Evolutionary conservation across 2,888 invertebrate species (phyloP), one percentile per base, ranked within the genome.

Genomic region (Amaurobius ferox): DNA sequence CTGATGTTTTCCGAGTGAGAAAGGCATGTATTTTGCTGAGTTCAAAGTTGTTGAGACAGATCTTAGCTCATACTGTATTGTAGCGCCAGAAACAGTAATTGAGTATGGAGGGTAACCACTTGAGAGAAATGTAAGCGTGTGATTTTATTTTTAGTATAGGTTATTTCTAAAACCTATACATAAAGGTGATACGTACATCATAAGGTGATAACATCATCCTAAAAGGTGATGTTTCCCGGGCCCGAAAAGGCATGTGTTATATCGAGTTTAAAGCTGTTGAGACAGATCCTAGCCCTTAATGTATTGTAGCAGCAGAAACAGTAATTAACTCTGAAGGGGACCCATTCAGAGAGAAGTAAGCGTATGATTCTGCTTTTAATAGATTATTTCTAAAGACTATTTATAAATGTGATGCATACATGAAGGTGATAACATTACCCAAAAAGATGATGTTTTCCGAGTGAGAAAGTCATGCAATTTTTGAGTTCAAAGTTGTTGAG

Each of bases 321-420:
- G 96, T 99, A 61, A 99, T 99, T 91, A 99, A 99, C 91, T 99
- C 98, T 91, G 99, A 99, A 91, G 99, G 99, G n/a, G 98, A 98
- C 98, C 99, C n/a, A n/a, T n/a, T n/a, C n/a, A n/a, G n/a, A n/a
- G n/a, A n/a, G n/a, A n/a, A n/a, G n/a, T n/a, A n/a, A n/a, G n/a
- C n/a, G n/a, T n/a, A n/a, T n/a, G n/a, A n/a, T n/a, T n/a, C n/a
- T n/a, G n/a, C n/a, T n/a, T 3, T 97, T 99, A 90, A 99, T 99
- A 92, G 94, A 99, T n/a, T 40, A 40, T 40, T n/a, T n/a, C n/a
- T n/a, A n/a, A n/a, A n/a, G n/a, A n/a, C n/a, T n/a, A n/a, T n/a
- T n/a, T n/a, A n/a, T n/a, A n/a, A n/a, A n/a, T n/a, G n/a, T n/a
- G n/a, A n/a, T n/a, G n/a, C n/a, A n/a, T n/a, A n/a, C n/a, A n/a